Evolutionary conservation across 2,113 vertebrate species (phyloP).

Genomic region (Brachyistius frenatus): DNA sequence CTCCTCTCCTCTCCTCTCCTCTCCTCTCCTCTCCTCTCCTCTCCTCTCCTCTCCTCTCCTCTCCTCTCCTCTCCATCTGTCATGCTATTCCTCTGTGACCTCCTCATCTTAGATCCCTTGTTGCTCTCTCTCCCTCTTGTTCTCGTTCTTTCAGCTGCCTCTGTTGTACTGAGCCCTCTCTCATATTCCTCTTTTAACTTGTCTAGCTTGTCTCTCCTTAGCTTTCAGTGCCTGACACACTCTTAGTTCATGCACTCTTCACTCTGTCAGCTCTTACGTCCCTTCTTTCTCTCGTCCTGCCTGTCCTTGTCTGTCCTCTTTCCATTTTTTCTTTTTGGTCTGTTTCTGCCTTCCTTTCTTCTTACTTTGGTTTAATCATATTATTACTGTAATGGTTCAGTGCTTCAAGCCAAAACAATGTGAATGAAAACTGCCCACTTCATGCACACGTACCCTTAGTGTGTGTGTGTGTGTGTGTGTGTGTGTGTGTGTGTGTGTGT

Average conservation of each 20-base stretch:
- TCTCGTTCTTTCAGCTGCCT: constrained; percentile 48
- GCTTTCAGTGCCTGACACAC: constrained; percentile 23
- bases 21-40: constrained; percentile 10
- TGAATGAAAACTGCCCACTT: constrained; percentile 73
- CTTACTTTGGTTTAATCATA: constrained; percentile 69
- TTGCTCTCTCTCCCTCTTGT: constrained; percentile 45
- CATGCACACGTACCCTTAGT: constrained; percentile 46
- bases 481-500: constrained; percentile 6
- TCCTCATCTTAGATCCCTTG: constrained; percentile 39
- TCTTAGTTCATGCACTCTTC: constrained; percentile 31
- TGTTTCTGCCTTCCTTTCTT: constrained; percentile 18
- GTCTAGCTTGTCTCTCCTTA: constrained; percentile 31
- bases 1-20: neutral
- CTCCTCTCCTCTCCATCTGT: constrained; percentile 19
- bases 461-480: neutral
- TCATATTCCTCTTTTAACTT: constrained; percentile 55
- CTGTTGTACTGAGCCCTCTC: constrained; percentile 46
- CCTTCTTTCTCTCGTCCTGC: constrained; percentile 36
- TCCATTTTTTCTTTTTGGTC: constrained; percentile 10
- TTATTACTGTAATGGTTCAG: constrained; percentile 73
- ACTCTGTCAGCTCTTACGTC: constrained; percentile 24
- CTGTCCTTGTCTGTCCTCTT: constrained; percentile 50
- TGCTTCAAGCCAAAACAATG: constrained; percentile 71
- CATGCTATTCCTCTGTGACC: constrained; percentile 32
- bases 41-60: neutral